Evolutionary conservation across 2,797 vertebrate species (phyloP).

Genomic region (Peromyscus melanophrys): DNA sequence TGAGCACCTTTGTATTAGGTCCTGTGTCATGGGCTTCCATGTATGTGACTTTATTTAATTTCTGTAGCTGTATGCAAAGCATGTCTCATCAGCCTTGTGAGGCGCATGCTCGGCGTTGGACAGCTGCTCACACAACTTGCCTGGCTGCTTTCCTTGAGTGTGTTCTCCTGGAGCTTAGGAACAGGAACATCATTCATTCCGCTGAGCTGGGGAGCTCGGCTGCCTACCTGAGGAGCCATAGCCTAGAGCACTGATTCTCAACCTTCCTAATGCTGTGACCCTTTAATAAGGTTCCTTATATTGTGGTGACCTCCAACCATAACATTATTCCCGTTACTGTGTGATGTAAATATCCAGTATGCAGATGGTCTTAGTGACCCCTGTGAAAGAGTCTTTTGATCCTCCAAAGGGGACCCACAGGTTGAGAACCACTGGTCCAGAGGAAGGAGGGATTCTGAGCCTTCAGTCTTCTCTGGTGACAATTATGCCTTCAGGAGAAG

Average conservation of each 20-base stretch:
- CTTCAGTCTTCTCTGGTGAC: conserved; percentile 28
- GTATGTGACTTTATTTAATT: neutral
- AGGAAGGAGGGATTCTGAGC: neutral
- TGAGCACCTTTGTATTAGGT: neutral
- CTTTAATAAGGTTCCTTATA: neutral
- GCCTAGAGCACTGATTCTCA: neutral
- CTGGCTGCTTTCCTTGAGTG: neutral
- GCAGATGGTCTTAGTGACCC: neutral
- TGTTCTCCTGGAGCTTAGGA: neutral
- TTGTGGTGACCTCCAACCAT: neutral
- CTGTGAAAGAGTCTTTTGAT: neutral
- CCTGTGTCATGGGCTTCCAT: neutral
- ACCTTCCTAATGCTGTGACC: neutral
- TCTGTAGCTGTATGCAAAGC: neutral
- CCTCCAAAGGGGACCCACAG: neutral
- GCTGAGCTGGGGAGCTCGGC: neutral
- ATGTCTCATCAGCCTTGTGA: neutral
- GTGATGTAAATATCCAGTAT: neutral
- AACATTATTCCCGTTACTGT: neutral
- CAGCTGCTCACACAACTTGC: neutral
- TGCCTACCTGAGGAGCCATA: neutral
- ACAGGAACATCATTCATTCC: neutral
- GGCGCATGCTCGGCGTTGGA: neutral
- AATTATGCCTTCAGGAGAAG: neutral
- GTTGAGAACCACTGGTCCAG: neutral